Conservation (phyloP, 2,797 vertebrate genomes). For the Mormyrus proboscirostris region DNA sequence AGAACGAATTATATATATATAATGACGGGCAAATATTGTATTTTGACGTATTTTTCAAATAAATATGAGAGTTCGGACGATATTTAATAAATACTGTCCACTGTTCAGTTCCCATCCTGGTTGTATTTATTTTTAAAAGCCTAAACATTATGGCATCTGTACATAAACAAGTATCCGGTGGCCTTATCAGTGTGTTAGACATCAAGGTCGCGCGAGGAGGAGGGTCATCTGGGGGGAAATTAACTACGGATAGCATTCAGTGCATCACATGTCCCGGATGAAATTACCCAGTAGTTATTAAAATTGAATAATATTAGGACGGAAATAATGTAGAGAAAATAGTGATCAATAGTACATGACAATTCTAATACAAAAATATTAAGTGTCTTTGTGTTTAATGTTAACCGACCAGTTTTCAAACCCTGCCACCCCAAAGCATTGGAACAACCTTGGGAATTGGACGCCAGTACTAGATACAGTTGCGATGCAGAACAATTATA, state of each 20-base stretch:
- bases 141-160: background rate
- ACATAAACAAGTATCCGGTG: background rate
- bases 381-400: background rate
- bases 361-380: background rate
- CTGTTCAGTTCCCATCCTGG: background rate
- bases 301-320: background rate
- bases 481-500: background rate
- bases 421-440: background rate
- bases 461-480: background rate
- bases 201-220: conserved; percentile 34
- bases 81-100: background rate
- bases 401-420: background rate
- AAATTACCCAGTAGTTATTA: conserved; percentile 12
- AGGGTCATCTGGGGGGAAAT: conserved; percentile 22
- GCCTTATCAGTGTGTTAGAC: conserved; percentile 16
- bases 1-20: background rate
- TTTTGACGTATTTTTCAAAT: background rate
- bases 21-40: background rate
- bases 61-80: background rate
- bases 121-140: background rate
- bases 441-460: background rate
- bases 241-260: background rate
- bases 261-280: conserved; percentile 5
- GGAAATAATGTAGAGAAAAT: background rate
- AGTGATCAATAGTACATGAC: background rate